These are phyloP conservation scores for Otis tarda DNA, from an alignment of 2,113 vertebrate species.

Conservation along the genomic window DNA sequence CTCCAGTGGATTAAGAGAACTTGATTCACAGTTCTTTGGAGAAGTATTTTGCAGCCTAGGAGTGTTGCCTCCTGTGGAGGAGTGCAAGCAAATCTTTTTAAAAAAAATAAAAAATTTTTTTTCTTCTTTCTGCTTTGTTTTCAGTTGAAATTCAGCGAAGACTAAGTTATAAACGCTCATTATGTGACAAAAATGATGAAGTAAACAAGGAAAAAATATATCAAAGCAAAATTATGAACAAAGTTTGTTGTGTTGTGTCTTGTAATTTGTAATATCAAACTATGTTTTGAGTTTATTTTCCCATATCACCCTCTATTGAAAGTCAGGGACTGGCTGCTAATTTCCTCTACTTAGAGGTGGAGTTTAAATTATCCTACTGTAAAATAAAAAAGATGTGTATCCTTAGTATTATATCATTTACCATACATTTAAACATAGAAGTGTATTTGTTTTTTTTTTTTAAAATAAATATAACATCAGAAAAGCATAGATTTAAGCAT, in stretches of 20 bases:
- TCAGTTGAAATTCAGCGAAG: not conserved
- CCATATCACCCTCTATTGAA: not conserved
- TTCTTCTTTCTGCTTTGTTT: not conserved
- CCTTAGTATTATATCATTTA: not conserved
- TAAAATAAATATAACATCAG: not conserved
- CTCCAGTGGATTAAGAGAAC: conserved; percentile 46
- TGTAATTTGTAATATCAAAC: not conserved
- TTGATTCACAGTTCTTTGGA: conserved; percentile 14
- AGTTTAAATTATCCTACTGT: not conserved
- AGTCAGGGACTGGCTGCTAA: not conserved
- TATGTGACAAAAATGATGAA: not conserved
- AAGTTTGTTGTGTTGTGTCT: not conserved
- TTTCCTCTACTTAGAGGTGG: not conserved
- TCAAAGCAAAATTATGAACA: not conserved
- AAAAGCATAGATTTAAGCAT: not conserved
- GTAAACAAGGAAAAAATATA: not conserved
- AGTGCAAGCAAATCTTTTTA: not conserved
- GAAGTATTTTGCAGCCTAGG: not conserved
- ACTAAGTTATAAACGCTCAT: not conserved
- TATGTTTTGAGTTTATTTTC: not conserved
- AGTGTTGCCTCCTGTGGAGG: conserved; percentile 13
- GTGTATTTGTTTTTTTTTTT: not conserved
- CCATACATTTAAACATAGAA: not conserved
- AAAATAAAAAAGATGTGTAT: not conserved
- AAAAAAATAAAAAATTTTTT: not conserved